Percentiles rank a stretch among this genome's conserved stretches.
phyloP scores from a whole-genome alignment of 2,888 invertebrate species.

The Eudemis profundana region DNA sequence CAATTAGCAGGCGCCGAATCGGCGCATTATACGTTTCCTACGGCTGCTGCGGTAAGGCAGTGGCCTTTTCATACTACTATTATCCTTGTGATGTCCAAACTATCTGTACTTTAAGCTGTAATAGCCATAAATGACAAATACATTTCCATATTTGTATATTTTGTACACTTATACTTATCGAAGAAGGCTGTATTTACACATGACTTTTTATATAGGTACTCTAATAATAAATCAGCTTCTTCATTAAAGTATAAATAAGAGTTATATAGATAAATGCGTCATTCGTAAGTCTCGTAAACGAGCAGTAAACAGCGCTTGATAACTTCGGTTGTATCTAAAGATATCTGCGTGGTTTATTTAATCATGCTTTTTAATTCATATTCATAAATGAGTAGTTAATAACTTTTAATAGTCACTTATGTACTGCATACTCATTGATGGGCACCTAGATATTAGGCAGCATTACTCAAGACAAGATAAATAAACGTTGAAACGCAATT shows the following conservation, averaged over 20 bases:
- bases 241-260: neutral
- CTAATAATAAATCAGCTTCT: too few species aligned
- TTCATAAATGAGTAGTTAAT: slow-evolving; percentile 22
- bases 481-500: neutral
- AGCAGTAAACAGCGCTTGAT: neutral
- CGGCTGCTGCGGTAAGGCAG: slow-evolving; percentile 38
- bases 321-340: neutral
- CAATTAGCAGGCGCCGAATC: slow-evolving; percentile 82
- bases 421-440: too few species aligned
- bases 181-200: neutral
- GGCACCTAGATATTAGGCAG: neutral
- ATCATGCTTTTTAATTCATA: neutral
- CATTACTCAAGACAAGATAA: neutral
- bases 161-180: neutral
- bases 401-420: neutral
- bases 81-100: neutral
- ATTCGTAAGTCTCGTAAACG: neutral
- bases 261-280: neutral
- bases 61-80: neutral
- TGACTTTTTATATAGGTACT: neutral
- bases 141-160: neutral
- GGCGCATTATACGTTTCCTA: slow-evolving; percentile 70
- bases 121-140: neutral
- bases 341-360: neutral
- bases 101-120: neutral